Evolutionary conservation across 2,113 vertebrate species (phyloP).

Genomic region (Channa argus): DNA sequence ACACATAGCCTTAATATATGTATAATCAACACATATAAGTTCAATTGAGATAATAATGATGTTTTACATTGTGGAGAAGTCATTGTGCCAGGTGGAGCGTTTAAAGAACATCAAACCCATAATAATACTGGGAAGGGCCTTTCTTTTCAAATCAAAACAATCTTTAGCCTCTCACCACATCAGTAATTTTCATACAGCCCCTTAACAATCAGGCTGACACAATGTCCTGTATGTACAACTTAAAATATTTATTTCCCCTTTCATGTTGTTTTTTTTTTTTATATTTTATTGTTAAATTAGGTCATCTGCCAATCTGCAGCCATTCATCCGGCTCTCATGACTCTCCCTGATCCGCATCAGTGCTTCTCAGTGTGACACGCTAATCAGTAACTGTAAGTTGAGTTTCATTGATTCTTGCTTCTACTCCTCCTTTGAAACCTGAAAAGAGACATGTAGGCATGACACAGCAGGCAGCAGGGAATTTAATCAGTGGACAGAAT

Average conservation of each 20-base stretch:
- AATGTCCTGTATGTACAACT: background rate
- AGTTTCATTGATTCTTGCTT: background rate
- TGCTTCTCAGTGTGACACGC: background rate
- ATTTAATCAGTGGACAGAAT: conserved; percentile 80
- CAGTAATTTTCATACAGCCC: background rate
- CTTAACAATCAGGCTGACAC: background rate
- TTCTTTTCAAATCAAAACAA: no score
- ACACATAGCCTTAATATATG: no score
- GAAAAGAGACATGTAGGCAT: conserved; percentile 48
- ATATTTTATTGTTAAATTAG: conserved; percentile 31
- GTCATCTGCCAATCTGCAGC: conserved; percentile 18
- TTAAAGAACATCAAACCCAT: no score
- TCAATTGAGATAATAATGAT: no score
- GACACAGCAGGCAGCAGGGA: conserved; percentile 78
- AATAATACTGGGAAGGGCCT: no score
- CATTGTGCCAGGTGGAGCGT: no score
- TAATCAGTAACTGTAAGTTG: background rate
- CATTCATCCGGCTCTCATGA: conserved; percentile 12
- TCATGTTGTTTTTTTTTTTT: background rate
- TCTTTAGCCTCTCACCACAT: background rate
- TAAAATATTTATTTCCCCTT: conserved; percentile 3
- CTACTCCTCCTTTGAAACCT: background rate
- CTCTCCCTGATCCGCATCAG: conserved; percentile 7
- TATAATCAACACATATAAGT: no score
- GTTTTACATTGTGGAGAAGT: no score